phyloP scores from a whole-genome alignment of 2,113 vertebrate genomes.

The Varanus komodoensis region DNA sequence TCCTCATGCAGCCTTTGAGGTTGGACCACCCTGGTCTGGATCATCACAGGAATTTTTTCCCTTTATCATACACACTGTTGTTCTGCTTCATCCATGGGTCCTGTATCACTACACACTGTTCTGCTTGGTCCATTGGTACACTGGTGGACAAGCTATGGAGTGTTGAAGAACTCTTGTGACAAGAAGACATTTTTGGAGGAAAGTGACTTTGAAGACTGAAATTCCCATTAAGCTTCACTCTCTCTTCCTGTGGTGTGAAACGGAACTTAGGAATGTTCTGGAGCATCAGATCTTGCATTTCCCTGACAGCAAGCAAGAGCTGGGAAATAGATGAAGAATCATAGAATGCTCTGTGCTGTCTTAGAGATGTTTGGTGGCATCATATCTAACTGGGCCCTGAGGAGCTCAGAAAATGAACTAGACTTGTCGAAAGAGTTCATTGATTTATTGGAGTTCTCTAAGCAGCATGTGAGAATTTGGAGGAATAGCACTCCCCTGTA shows the following conservation, averaged over 20 bases:
- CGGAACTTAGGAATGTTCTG: background rate
- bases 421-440: constrained; percentile 61
- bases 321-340: background rate
- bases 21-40: too few species aligned
- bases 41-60: too few species aligned
- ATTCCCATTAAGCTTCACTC: background rate
- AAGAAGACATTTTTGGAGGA: background rate
- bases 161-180: background rate
- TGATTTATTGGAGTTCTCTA: constrained; percentile 59
- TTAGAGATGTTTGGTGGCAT: background rate
- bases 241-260: too few species aligned
- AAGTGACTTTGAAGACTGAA: background rate
- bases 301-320: background rate
- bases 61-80: background rate
- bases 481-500: constrained; percentile 49
- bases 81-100: background rate
- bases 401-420: constrained; percentile 61
- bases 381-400: background rate
- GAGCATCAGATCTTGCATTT: background rate
- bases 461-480: constrained; percentile 30
- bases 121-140: background rate
- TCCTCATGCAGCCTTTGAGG: too few species aligned
- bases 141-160: background rate
- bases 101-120: too few species aligned
- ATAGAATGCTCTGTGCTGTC: background rate